phyloP scores from a whole-genome alignment of 1,140 invertebrate species.

The Berghia stephanieae region DNA sequence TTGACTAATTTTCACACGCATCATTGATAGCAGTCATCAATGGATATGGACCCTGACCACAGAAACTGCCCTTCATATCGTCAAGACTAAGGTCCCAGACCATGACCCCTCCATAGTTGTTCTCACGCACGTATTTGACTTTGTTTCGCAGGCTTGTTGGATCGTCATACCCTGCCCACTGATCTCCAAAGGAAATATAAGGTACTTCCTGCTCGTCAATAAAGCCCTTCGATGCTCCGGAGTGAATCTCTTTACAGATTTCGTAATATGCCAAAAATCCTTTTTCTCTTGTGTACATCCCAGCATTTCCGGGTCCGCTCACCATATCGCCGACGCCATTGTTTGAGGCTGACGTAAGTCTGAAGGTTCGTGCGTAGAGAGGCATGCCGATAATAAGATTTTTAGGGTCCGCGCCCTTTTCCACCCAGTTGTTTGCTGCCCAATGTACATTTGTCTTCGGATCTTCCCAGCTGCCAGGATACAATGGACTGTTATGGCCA shows the following conservation, averaged over 20 bases:
- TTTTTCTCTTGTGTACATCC: too few species aligned
- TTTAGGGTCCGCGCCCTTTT: too few species aligned
- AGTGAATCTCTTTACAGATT: slow-evolving; percentile 39
- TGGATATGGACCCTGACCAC: slow-evolving; percentile 56
- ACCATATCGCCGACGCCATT: too few species aligned
- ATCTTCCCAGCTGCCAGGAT: too few species aligned
- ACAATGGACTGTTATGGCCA: too few species aligned
- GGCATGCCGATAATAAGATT: too few species aligned
- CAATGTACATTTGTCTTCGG: too few species aligned
- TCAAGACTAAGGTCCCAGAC: slow-evolving; percentile 95
- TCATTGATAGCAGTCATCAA: slow-evolving; percentile 68
- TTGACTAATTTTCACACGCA: slow-evolving; percentile 31
- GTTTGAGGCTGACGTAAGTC: too few species aligned
- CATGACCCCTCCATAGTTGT: slow-evolving; percentile 92
- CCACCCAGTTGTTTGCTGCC: too few species aligned
- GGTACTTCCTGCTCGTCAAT: slow-evolving; percentile 74
- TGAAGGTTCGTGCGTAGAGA: too few species aligned
- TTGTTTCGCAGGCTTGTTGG: slow-evolving; percentile 78
- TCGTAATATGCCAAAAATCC: too few species aligned
- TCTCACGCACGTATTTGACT: slow-evolving; percentile 86
- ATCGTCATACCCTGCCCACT: slow-evolving; percentile 92
- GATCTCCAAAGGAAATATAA: slow-evolving; percentile 79
- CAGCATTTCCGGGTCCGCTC: too few species aligned
- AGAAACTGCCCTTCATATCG: slow-evolving; percentile 46
- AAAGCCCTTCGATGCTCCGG: slow-evolving; percentile 36